Percentiles rank a stretch among this genome's conserved stretches.
Conservation (phyloP, 1,140 invertebrate genomes). For the Dendrolimus kikuchii region DNA sequence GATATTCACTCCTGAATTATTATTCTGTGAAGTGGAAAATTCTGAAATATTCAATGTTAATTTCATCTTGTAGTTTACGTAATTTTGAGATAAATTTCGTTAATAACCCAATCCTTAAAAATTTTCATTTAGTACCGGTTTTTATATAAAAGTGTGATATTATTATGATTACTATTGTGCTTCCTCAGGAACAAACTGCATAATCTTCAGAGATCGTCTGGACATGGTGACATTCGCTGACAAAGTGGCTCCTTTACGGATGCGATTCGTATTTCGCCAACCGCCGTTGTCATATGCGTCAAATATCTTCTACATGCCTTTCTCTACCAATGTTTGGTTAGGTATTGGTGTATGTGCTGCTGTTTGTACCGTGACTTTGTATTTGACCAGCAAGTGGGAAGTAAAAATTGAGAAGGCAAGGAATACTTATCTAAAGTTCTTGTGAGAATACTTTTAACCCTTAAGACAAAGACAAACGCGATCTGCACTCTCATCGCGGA, state of each 20-base stretch:
- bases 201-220: slow-evolving; percentile 32
- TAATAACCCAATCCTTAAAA: neutral
- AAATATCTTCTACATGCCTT: slow-evolving; percentile 77
- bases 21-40: no score
- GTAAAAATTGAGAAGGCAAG: slow-evolving; percentile 19
- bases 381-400: slow-evolving; percentile 32
- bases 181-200: slow-evolving; percentile 44
- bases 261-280: slow-evolving; percentile 75
- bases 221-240: slow-evolving; percentile 41
- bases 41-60: no score
- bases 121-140: no score
- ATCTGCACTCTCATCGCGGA: no score
- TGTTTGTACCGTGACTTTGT: slow-evolving; percentile 23
- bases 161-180: neutral
- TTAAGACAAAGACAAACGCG: neutral
- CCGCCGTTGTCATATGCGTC: slow-evolving; percentile 76
- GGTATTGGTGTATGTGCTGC: slow-evolving; percentile 52
- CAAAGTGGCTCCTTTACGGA: slow-evolving; percentile 33
- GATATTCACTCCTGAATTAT: no score
- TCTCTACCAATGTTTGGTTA: slow-evolving; percentile 74
- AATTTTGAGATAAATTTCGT: no score
- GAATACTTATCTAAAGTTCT: neutral
- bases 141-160: no score
- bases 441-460: neutral
- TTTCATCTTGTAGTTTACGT: no score